phyloP scores from a whole-genome alignment of 2,888 invertebrate genomes.

The Amitus sp. region DNA sequence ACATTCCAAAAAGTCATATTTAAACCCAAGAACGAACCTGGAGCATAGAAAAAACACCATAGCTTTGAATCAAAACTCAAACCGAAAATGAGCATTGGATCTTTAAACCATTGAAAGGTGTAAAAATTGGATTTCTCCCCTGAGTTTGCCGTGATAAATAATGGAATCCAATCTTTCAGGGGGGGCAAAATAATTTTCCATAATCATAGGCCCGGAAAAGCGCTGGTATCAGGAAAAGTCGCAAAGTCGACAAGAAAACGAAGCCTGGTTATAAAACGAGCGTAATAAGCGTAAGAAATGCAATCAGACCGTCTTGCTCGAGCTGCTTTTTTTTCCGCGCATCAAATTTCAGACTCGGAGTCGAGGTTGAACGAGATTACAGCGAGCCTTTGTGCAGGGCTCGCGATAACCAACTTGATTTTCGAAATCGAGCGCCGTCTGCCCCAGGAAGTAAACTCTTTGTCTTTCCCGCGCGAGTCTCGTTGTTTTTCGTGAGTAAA shows the following conservation, averaged over 20 bases:
- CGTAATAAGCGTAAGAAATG: slow-evolving; percentile 6
- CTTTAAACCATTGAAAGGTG: too few relatives aligned
- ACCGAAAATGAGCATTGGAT: too few relatives aligned
- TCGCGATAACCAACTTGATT: slow-evolving; percentile 35
- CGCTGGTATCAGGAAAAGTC: neutral
- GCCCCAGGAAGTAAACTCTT: slow-evolving; percentile 11
- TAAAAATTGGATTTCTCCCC: too few relatives aligned
- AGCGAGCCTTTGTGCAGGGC: slow-evolving; percentile 29
- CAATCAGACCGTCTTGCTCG: neutral
- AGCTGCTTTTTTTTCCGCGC: neutral
- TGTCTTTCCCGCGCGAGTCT: slow-evolving; percentile 22
- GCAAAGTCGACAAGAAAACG: neutral
- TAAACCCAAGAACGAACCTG: too few relatives aligned
- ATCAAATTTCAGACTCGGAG: slow-evolving; percentile 22
- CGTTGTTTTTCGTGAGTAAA: slow-evolving; percentile 39
- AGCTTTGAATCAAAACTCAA: too few relatives aligned
- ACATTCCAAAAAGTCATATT: too few relatives aligned
- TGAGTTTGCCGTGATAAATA: too few relatives aligned
- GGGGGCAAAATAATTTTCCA: too few relatives aligned
- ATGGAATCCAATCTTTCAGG: too few relatives aligned
- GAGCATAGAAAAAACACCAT: too few relatives aligned
- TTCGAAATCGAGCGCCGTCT: slow-evolving; percentile 13
- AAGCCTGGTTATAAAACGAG: neutral
- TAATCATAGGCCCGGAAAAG: too few relatives aligned
- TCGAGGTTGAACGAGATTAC: slow-evolving; percentile 24